A percentile compares a stretch with the other conserved stretches of the same genome.
Evolutionary conservation across 2,888 invertebrate species (phyloP).

Genomic region (Cataglyphis albicans): DNA sequence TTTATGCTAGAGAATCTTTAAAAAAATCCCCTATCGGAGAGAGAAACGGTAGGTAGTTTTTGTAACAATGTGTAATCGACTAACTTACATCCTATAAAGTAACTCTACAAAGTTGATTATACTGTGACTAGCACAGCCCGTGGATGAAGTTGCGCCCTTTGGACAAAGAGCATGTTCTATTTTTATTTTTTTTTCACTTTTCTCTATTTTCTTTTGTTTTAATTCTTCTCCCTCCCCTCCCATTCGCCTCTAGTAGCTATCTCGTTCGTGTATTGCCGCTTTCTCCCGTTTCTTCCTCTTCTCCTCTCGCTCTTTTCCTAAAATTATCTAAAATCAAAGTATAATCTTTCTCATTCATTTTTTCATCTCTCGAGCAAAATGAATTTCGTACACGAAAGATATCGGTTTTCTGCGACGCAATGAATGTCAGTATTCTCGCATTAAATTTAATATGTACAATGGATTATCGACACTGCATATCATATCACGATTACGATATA

Average conservation of each 20-base stretch:
- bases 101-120: conserved; percentile 80
- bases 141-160: conserved; percentile 76
- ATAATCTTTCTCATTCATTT: conserved; percentile 14
- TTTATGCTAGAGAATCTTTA: conserved; percentile 77
- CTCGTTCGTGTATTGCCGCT: not conserved
- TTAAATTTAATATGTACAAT: conserved; percentile 43
- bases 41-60: conserved; percentile 79
- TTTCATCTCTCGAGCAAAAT: conserved; percentile 50
- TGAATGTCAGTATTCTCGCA: conserved; percentile 34
- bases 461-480: conserved; percentile 39
- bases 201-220: conserved; percentile 53
- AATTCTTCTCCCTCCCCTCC: conserved; percentile 5
- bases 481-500: conserved; percentile 20
- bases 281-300: conserved; percentile 22
- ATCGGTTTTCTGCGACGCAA: conserved; percentile 43
- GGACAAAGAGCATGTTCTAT: conserved; percentile 60
- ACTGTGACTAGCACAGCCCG: conserved; percentile 82
- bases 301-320: conserved; percentile 30
- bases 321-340: conserved; percentile 34
- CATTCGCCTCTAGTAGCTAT: conserved; percentile 22
- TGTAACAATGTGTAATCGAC: conserved; percentile 79
- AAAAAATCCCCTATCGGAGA: conserved; percentile 79
- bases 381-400: conserved; percentile 56
- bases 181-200: conserved; percentile 46
- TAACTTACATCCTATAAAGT: conserved; percentile 71